Evolutionary conservation across 2,113 vertebrate species (phyloP).

Genomic region (Microtus montanus): DNA sequence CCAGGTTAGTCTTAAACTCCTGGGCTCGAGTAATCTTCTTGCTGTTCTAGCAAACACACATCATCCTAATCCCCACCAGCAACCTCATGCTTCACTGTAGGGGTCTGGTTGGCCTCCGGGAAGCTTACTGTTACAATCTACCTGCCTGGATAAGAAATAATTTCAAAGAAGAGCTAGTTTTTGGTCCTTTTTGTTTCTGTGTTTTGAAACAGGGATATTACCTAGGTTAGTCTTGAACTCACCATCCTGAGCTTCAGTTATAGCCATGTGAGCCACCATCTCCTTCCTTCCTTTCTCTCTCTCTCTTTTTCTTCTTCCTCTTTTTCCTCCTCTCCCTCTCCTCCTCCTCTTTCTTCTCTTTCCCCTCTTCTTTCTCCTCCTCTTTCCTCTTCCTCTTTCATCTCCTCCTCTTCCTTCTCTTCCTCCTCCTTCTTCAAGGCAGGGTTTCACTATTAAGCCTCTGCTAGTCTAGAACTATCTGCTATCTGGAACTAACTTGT

Average conservation of each 20-base stretch:
- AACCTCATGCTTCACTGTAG: background rate
- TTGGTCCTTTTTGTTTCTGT: background rate
- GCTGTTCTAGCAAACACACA: background rate
- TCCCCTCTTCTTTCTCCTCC: background rate
- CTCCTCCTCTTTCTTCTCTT: background rate
- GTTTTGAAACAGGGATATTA: background rate
- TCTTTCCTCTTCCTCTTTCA: too few relatives aligned
- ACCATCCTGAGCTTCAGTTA: background rate
- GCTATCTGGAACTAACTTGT: background rate
- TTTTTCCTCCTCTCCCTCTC: too few relatives aligned
- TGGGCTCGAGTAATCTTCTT: background rate
- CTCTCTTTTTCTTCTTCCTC: too few relatives aligned
- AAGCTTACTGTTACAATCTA: background rate
- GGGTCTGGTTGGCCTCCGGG: background rate
- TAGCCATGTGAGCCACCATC: too few relatives aligned
- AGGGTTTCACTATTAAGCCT: background rate
- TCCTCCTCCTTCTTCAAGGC: background rate
- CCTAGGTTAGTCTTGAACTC: background rate
- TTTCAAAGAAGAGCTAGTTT: background rate
- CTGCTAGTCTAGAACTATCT: background rate
- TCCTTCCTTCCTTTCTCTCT: too few relatives aligned
- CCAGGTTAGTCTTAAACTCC: background rate
- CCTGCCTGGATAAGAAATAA: background rate
- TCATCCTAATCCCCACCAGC: background rate
- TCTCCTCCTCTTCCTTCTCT: background rate